Base-by-base conservation (phyloP, 2,888 invertebrate genomes). In the Folsomia candida region DNA sequence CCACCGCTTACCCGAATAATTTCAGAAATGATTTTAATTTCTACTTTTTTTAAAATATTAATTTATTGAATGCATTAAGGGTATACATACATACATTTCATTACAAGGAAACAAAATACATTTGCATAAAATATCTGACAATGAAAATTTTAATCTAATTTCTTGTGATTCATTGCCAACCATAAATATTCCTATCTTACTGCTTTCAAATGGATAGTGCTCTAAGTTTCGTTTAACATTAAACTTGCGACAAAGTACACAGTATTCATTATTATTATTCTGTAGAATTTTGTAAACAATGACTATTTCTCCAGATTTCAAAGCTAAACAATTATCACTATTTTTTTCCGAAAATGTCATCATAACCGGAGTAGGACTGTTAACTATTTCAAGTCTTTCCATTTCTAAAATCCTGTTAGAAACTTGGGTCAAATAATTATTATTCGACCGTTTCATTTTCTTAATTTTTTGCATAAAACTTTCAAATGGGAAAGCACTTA, bases 401-500 rank as follows among this genome's bases (percentile, higher is more conserved):
- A 9, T 47, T 47, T 47, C 47, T 47, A 47, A 47, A 11, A 47
- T 47, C 18, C 47, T 47, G 18, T 47, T 47, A 11, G 47, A 47
- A 47, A 47, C 47, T 47, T 47, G 9, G 18, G 18, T 18, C 47
- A 47, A 47, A 18, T 47, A 47, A 47, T 47, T 47, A 47, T 47
- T 47, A 18, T 47, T 47, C 18, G 47, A 47, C 47, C 47, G 47
- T 47, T 47, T 9, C 47, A 47, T 47, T 47, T 66, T 67, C 57
- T 79, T 78, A 24, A 81, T 25, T 26, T 63, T 69, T 62, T 79
- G 80, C 65, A 83, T 71, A 57, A 75, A 79, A 65, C 80, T 82
- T 76, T 83, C 82, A 80, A 82, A 83, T 11, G 80, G 79, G 76
- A 83, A 83, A 4, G 81, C 76, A 66, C 79, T 81, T 70, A 81